phyloP scores from a whole-genome alignment of 2,888 invertebrate genomes.

The Ophioninae sp. region DNA sequence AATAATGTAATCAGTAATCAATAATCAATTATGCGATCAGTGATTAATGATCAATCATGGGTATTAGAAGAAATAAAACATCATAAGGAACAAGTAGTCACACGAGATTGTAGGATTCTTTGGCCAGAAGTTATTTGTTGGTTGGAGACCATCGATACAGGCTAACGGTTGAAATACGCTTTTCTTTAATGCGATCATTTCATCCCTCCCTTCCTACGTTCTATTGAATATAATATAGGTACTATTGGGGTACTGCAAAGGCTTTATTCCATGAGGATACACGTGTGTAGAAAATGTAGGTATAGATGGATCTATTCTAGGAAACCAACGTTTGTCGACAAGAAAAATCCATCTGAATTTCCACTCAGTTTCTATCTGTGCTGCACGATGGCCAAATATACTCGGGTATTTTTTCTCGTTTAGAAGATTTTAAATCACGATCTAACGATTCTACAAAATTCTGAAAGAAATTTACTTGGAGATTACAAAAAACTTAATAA shows the following conservation, averaged over 20 bases:
- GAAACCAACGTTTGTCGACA: conserved; percentile 18
- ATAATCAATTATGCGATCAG: neutral
- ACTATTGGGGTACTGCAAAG: neutral
- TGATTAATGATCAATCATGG: neutral
- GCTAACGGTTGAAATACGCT: conserved; percentile 10
- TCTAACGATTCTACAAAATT: conserved; percentile 16
- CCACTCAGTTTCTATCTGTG: conserved; percentile 20
- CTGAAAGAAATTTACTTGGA: neutral
- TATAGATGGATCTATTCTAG: conserved; percentile 1
- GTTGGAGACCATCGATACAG: neutral
- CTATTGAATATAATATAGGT: conserved; percentile 15
- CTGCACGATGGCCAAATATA: neutral
- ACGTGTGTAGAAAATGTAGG: neutral
- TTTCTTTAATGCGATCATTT: conserved; percentile 1
- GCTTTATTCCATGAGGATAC: conserved; percentile 4
- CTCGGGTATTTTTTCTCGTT: conserved; percentile 32
- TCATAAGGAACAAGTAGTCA: neutral
- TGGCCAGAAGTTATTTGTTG: neutral
- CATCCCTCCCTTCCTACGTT: neutral
- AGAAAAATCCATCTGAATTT: conserved; percentile 54
- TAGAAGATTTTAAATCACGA: conserved; percentile 26
- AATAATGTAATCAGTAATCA: too few species aligned
- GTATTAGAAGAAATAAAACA: neutral
- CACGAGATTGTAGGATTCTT: neutral
- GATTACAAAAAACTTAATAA: neutral